A percentile compares a stretch with the other conserved stretches of the same genome.
Evolutionary conservation across 2,888 invertebrate species (phyloP).

Genomic region (Andrena praecox): DNA sequence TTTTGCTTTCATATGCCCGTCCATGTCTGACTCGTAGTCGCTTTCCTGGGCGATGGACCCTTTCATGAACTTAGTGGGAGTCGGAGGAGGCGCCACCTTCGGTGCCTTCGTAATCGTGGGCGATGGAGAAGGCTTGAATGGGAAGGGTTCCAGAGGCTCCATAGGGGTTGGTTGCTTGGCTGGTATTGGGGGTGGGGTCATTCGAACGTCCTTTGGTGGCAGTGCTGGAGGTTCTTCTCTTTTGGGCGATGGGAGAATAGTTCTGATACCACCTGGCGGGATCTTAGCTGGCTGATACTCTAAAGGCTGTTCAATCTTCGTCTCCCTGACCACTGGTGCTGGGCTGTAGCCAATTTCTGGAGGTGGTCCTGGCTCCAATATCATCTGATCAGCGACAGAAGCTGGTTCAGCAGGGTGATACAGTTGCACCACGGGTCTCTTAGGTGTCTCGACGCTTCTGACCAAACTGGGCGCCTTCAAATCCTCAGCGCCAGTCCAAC

Average conservation of each 20-base stretch:
- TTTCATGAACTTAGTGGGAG: slow-evolving; percentile 87
- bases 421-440: slow-evolving; percentile 42
- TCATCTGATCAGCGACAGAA: slow-evolving; percentile 24
- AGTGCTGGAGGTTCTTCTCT: slow-evolving; percentile 83
- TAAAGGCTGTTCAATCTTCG: slow-evolving; percentile 85
- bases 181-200: slow-evolving; percentile 84
- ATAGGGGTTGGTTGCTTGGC: slow-evolving; percentile 71
- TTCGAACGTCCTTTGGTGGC: slow-evolving; percentile 82
- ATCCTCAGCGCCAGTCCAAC: slow-evolving; percentile 85
- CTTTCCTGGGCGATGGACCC: slow-evolving; percentile 86
- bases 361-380: slow-evolving; percentile 89
- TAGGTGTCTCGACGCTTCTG: slow-evolving; percentile 78
- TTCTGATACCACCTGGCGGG: slow-evolving; percentile 86
- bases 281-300: slow-evolving; percentile 86
- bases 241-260: slow-evolving; percentile 85
- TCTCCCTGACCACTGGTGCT: slow-evolving; percentile 85
- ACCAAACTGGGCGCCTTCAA: slow-evolving; percentile 86
- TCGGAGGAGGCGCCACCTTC: slow-evolving; percentile 86
- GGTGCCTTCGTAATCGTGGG: slow-evolving; percentile 85
- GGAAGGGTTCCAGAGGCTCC: slow-evolving; percentile 83
- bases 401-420: slow-evolving; percentile 34
- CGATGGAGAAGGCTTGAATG: slow-evolving; percentile 83
- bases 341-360: slow-evolving; percentile 89
- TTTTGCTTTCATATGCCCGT: slow-evolving; percentile 85
- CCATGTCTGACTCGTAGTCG: slow-evolving; percentile 90